Base-by-base conservation (phyloP, 2,113 vertebrate species). In the Microcebus tavaratra region DNA sequence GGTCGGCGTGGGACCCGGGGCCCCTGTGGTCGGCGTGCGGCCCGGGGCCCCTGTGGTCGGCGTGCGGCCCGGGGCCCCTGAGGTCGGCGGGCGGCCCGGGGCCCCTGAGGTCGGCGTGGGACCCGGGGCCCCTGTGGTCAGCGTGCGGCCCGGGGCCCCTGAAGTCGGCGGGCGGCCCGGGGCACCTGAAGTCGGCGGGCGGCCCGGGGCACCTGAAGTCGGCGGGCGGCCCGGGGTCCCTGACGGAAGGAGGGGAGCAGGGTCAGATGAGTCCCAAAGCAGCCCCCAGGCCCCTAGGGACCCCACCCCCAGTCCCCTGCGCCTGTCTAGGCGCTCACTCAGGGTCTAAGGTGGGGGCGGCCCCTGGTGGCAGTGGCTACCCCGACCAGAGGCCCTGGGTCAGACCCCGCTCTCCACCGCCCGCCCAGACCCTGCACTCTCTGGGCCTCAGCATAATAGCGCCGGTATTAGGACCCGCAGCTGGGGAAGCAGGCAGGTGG, bases 301-400 rank as follows among this genome's bases (percentile, higher is more conserved):
- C 48, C 48, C 48, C 13, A 13, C 18, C 1, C 14, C 8, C 4
- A 9, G 48, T 9, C 1, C 45, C 53, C 70, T 9, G 25, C 21
- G 90, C 63, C 20, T 1, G 55, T 27, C 50, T 0, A 13, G 20
- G 31, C 4, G 18, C 31, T 17, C 50, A 53, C 50, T 25, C 53
- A 5, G 53, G 79, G 12, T 1, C 29, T 67, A 67, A 2, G 59
- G 6, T 8, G 53, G 1, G 42, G 29, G 31, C 36, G 0, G 12
- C 53, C 3, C 21, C 72, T 2, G 6, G 61, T 63, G 34, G 2
- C 0, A 1, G 5, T 1, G 14, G 39, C 61, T 80, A 0, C 21
- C 3, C 1, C 2, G 27, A 15, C 55, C 42, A 1, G 36, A 9
- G 0, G 31, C 18, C 36, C 29, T 0, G 6, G 8, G 15, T 9